phyloP scores from a whole-genome alignment of 2,797 vertebrate species.

The Odontamblyopus rebecca region DNA sequence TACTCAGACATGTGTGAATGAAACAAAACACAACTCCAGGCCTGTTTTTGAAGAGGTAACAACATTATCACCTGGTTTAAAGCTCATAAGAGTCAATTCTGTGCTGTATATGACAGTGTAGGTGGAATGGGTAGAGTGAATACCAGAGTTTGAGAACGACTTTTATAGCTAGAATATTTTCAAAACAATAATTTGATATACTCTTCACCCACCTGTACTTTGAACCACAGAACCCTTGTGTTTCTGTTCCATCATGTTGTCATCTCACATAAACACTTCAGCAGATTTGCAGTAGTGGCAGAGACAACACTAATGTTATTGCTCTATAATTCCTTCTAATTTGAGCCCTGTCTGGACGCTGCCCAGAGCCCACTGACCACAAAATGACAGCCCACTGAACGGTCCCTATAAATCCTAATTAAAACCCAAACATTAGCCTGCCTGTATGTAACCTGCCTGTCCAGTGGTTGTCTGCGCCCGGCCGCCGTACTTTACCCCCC shows the following conservation, averaged over 20 bases:
- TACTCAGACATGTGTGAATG: too few relatives aligned
- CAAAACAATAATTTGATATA: too few relatives aligned
- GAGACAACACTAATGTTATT: neutral
- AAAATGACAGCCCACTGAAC: neutral
- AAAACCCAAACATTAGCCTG: neutral
- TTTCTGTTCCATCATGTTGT: neutral
- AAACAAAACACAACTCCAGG: too few relatives aligned
- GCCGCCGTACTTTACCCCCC: neutral
- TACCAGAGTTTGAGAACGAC: too few relatives aligned
- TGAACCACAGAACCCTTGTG: neutral
- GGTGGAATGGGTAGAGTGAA: too few relatives aligned
- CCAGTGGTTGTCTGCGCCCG: too few relatives aligned
- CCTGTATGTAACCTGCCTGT: neutral
- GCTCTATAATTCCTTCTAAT: conserved; percentile 7
- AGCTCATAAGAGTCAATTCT: too few relatives aligned
- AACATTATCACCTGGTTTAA: too few relatives aligned
- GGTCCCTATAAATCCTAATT: conserved; percentile 4
- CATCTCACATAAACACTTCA: neutral
- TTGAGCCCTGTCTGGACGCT: neutral
- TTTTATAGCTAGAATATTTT: too few relatives aligned
- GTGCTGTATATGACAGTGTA: too few relatives aligned
- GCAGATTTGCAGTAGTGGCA: neutral
- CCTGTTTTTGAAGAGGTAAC: too few relatives aligned
- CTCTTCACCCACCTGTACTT: too few relatives aligned
- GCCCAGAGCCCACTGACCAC: neutral